Evolutionary conservation across 2,797 vertebrate species (phyloP), one percentile per base, ranked within the genome.

Genomic region (Morelia viridis): DNA sequence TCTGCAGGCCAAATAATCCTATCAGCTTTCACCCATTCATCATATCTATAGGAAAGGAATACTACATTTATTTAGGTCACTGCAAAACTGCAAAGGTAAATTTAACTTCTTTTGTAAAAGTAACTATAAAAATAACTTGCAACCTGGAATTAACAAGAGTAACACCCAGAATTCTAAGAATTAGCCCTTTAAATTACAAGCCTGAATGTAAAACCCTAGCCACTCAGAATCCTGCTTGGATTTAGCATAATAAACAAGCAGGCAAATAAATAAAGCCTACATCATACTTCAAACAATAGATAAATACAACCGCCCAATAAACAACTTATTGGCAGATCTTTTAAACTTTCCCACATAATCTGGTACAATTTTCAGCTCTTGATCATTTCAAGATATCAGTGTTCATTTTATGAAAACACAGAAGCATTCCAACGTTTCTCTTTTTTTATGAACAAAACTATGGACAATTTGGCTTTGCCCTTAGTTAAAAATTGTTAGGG

Each of bases 11-110:
- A 99, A 95, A 99, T 99, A 97, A 99, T 99, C 90, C 99, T 96
- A 96, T 99, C 99, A 3, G 99, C 99, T 97, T 99, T 99, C 95
- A 99, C 99, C 99, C 99, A 99, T 93, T 99, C 99, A 89, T 99
- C 99, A 50, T 99, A 99, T 95, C 99, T 99, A 94, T 57, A 95
- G 95, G 92, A 84, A 91, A 96, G 61, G 95, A 5, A 93, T 57
- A 94, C 4, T 4, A 2, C 0, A 41, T 10, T 31, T 6, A 80
- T 46, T 80, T 56, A 50, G 2, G 13, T 22, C 76, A 92, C 9
- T 56, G 35, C 15, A 68, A 88, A 24, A 15, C 13, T 46, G 13
- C 12, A 58, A 41, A 56, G 3, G 46, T 46, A 80, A 80, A 46
- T 80, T 80, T 46, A 41, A 41, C 35, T 46, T 76, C 35, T 11